Conservation (phyloP, 2,797 vertebrate species). For the Podargus strigoides region DNA sequence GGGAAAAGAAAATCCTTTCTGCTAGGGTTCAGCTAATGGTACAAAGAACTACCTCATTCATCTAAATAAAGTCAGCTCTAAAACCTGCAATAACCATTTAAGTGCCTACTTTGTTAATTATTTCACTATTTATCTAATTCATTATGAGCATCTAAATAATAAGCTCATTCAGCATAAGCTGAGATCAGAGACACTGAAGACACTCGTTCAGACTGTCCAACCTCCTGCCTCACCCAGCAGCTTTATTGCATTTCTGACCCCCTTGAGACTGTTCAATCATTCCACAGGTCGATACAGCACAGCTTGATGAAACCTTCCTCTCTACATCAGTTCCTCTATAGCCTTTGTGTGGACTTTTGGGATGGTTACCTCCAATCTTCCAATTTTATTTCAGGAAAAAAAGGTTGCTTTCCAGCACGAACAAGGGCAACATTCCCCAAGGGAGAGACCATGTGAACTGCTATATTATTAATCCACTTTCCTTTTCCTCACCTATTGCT, state of each 20-base stretch:
- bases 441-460: not conserved
- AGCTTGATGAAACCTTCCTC: not conserved
- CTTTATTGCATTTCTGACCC: not conserved
- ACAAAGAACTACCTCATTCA: conserved; percentile 2
- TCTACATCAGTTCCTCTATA: rapidly evolving
- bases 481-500: not conserved
- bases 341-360: not conserved
- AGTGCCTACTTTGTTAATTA: conserved; percentile 28
- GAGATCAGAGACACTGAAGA: not conserved
- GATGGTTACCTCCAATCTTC: not conserved
- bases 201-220: not conserved
- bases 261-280: not conserved
- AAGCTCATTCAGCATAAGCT: not conserved
- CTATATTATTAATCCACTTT: not conserved
- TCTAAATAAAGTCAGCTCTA: conserved; percentile 20
- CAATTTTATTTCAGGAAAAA: not conserved
- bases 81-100: conserved; percentile 18
- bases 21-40: not conserved
- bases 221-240: not conserved
- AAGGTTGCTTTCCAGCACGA: not conserved
- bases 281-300: not conserved
- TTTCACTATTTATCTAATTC: conserved; percentile 26
- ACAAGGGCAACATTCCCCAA: not conserved
- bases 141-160: conserved; percentile 16
- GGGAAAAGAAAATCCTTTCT: not conserved